A percentile compares a stretch with the other conserved stretches of the same genome.
phyloP scores from a whole-genome alignment of 1,140 invertebrate genomes.

The Melanaphis sacchari region DNA sequence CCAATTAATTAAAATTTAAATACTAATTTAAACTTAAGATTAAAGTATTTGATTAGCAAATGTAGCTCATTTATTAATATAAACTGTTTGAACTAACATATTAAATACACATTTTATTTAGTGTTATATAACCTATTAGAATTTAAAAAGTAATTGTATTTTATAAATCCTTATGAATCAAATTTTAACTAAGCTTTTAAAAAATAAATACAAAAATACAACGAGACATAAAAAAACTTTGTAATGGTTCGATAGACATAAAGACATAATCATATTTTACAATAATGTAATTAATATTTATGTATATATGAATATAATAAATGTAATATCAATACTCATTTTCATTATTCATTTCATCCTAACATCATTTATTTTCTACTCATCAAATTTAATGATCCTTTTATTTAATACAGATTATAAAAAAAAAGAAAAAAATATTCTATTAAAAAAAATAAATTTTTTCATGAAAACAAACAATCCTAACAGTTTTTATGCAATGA shows the following conservation, averaged over 20 bases:
- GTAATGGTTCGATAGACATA: not conserved
- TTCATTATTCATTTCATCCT: too few species aligned
- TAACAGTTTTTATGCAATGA: not conserved
- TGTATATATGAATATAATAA: too few species aligned
- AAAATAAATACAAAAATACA: too few species aligned
- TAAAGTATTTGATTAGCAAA: not conserved
- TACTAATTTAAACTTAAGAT: not conserved
- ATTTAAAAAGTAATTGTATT: not conserved
- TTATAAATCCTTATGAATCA: not conserved
- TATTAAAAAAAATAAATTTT: too few species aligned
- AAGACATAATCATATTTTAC: not conserved
- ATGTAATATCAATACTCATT: too few species aligned
- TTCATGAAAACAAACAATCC: not conserved
- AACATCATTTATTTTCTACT: too few species aligned
- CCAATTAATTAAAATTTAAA: constrained; percentile 18
- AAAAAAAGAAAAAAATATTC: too few species aligned
- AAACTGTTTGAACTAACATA: not conserved
- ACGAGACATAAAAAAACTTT: not conserved
- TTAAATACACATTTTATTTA: not conserved
- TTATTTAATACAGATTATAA: too few species aligned
- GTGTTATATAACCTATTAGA: not conserved
- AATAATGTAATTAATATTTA: too few species aligned
- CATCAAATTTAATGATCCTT: too few species aligned
- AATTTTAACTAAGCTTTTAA: too few species aligned
- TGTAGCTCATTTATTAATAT: not conserved